Base-by-base conservation (phyloP, 2,113 vertebrate species). In the Eurypyga helias region DNA sequence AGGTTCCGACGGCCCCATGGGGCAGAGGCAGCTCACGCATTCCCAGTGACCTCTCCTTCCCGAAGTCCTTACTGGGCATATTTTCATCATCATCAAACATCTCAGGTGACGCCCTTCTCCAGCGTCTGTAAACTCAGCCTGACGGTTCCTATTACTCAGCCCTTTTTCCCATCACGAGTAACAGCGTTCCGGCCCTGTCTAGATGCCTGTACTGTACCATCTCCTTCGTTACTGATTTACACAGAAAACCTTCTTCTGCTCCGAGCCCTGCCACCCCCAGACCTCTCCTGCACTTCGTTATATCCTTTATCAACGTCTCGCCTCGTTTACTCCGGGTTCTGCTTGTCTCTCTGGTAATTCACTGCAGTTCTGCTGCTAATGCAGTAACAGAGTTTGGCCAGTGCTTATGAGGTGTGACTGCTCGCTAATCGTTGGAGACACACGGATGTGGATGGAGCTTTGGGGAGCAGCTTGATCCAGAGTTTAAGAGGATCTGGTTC, bases 1-100 rank as follows among this genome's bases (percentile, higher is more conserved):
- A 16, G 20, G 29, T 43, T 26, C 49, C 0, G 1, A 11, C 2
- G 1, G 62, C 23, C 16, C 17, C 3, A 1, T 1, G 7, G 51
- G 38, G 38, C 31, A 61, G 38, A 78, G 66, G 17, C 5, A 3
- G 65, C 38, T 83, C 31, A 12, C 1, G 0, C 0, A 0, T 12
- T 45, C 34, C 54, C 72, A 21, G 66, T 41, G 88, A 73, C 29
- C 28, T 29, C 51, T 82, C 89, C 72, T 20, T 16, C 9, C 15
- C 46, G 41, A 41, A 60, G 15, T 26, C 62, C 65, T 21, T 14
- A 3, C n/a, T 1, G 6, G 34, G 57, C 1, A 1, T 17, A 5
- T 51, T 88, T 67, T 25, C 67, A 52, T 54, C 69, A 46, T 7
- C 73, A 16, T 9, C 58, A 36, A 0, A 2, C 4, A 9, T 29